Percentiles rank a stretch among this genome's conserved stretches.
Evolutionary conservation across 2,888 invertebrate species (phyloP).

Genomic region (Trachelus troglodyta): DNA sequence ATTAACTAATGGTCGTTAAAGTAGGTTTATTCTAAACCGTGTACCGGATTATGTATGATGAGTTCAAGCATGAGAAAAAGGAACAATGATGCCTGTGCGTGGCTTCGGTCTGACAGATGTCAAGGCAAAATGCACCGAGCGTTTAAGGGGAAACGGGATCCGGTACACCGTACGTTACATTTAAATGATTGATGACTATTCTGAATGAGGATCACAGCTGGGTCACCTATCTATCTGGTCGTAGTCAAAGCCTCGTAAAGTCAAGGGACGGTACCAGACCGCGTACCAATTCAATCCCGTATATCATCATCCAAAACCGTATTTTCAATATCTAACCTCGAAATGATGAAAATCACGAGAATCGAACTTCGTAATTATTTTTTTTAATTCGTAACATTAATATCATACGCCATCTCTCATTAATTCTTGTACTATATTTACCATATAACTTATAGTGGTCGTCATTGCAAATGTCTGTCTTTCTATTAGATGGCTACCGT

Average conservation of each 20-base stretch:
- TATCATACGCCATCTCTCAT: background rate
- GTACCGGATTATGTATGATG: background rate
- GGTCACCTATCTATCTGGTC: conserved; percentile 25
- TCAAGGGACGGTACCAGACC: background rate
- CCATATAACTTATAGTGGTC: background rate
- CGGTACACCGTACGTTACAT: conserved; percentile 49
- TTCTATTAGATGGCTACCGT: background rate
- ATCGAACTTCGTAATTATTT: background rate
- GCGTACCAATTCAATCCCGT: background rate
- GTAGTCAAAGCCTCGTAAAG: background rate
- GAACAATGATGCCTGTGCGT: conserved; percentile 12
- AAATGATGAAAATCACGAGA: conserved; percentile 1
- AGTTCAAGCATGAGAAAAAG: conserved; percentile 14
- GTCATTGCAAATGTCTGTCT: background rate
- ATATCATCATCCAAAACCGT: background rate
- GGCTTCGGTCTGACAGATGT: conserved; percentile 55
- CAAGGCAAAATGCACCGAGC: conserved; percentile 46
- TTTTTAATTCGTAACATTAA: background rate
- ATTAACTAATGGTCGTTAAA: conserved; percentile 22
- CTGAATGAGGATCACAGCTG: conserved; percentile 61
- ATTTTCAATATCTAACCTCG: background rate
- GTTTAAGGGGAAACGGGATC: conserved; percentile 14
- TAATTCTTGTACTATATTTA: background rate
- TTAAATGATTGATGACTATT: conserved; percentile 64
- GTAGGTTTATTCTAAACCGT: conserved; percentile 12